These are phyloP conservation scores for Nyctalus aviator DNA, from an alignment of 2,797 vertebrate species.

Conservation along the genomic window DNA sequence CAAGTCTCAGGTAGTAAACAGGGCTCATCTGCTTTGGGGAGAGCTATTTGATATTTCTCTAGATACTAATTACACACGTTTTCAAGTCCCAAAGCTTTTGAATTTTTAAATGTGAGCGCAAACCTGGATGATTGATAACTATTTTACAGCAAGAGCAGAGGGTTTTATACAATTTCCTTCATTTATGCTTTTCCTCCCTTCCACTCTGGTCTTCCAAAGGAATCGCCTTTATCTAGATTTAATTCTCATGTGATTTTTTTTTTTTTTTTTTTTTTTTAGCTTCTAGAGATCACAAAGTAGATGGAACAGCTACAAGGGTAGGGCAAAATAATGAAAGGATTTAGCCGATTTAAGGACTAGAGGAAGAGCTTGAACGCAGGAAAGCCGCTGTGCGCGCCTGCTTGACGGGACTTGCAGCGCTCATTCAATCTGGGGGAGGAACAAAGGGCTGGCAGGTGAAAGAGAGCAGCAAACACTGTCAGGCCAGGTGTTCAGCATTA, in stretches of 20 bases:
- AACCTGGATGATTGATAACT: conserved; percentile 49
- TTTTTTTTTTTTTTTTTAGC: conserved; percentile 28
- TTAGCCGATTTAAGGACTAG: conserved; percentile 62
- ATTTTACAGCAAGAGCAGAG: conserved; percentile 37
- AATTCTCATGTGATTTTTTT: conserved; percentile 52
- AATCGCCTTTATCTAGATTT: conserved; percentile 63
- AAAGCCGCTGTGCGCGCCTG: conserved; percentile 23
- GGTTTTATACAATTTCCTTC: conserved; percentile 39
- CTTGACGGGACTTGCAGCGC: conserved; percentile 12
- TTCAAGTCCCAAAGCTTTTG: conserved; percentile 53
- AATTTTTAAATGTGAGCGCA: neutral
- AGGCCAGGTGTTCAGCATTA: conserved; percentile 72
- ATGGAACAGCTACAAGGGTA: conserved; percentile 36
- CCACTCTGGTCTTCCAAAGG: conserved; percentile 45
- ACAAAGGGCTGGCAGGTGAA: conserved; percentile 79
- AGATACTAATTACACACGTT: conserved; percentile 51
- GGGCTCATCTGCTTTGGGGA: conserved; percentile 27
- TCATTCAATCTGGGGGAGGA: conserved; percentile 54
- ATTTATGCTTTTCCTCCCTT: conserved; percentile 53
- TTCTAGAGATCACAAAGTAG: conserved; percentile 74
- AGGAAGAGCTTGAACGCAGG: neutral
- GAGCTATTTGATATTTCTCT: conserved; percentile 30
- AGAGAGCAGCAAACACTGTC: conserved; percentile 60
- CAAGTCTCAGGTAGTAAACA: conserved; percentile 29
- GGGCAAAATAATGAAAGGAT: conserved; percentile 71